phyloP scores from a whole-genome alignment of 92 coral and sea anemone species.

The Diadumene lineata region DNA sequence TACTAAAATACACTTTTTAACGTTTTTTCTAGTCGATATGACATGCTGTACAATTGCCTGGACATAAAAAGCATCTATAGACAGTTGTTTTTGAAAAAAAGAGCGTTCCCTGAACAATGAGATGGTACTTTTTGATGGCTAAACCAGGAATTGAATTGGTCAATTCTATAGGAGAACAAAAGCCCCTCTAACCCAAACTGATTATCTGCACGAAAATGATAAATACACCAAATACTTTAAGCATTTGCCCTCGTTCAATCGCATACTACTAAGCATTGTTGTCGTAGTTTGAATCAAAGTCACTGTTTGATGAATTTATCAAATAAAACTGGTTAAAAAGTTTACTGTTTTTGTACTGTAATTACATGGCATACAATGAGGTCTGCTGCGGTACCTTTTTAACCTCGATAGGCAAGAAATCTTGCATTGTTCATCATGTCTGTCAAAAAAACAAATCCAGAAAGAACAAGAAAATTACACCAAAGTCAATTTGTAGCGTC shows the following conservation, averaged over 20 bases:
- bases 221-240: not conserved
- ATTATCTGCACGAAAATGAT: constrained; percentile 16
- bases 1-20: not conserved
- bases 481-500: not conserved
- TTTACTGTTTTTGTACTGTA: constrained; percentile 4
- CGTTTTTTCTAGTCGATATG: not conserved
- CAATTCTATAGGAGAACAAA: constrained; percentile 7
- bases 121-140: constrained; percentile 23
- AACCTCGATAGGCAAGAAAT: constrained; percentile 13
- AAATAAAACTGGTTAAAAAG: constrained; percentile 3
- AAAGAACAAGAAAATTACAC: not conserved
- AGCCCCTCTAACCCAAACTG: not conserved
- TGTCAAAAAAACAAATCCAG: constrained; percentile 11
- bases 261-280: not conserved
- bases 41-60: not conserved
- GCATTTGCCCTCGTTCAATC: not conserved
- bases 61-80: not conserved
- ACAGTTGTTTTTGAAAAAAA: constrained; percentile 6
- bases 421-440: constrained; percentile 16
- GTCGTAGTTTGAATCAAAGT: not conserved
- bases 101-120: constrained; percentile 12
- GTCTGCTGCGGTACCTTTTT: constrained; percentile 13
- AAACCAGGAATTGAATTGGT: constrained; percentile 15
- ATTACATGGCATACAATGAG: constrained; percentile 20
- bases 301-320: not conserved